These are phyloP conservation scores for Euspilapteryx auroguttella DNA, from an alignment of 2,888 invertebrate genomes.

Conservation along the genomic window DNA sequence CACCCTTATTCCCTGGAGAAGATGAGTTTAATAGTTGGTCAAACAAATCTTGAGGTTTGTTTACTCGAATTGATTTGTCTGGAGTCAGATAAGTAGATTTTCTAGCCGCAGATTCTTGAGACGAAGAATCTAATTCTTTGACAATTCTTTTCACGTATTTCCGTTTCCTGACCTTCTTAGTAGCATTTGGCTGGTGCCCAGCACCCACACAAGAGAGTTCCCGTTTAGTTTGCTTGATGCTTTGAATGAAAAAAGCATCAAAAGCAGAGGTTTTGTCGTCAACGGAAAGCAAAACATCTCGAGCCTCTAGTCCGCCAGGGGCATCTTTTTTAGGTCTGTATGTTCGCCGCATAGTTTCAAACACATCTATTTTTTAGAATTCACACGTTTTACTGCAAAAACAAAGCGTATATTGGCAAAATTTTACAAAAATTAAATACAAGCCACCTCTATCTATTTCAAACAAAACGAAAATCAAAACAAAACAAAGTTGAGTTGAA, in stretches of 20 bases:
- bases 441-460: no score
- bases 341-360: slow-evolving; percentile 26
- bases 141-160: slow-evolving; percentile 39
- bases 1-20: slow-evolving; percentile 8
- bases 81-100: slow-evolving; percentile 33
- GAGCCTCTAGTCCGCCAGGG: slow-evolving; percentile 21
- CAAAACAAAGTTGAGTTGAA: no score
- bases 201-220: slow-evolving; percentile 29
- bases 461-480: no score
- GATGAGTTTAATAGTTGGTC: slow-evolving; percentile 36
- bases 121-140: slow-evolving; percentile 20
- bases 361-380: no score
- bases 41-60: slow-evolving; percentile 35
- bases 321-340: slow-evolving; percentile 39
- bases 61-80: slow-evolving; percentile 42
- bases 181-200: slow-evolving; percentile 18
- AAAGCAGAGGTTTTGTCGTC: slow-evolving; percentile 36
- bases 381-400: no score
- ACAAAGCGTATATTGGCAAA: no score
- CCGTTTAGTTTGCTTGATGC: slow-evolving; percentile 44
- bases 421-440: no score
- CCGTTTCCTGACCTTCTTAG: slow-evolving; percentile 35
- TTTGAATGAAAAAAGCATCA: slow-evolving; percentile 45
- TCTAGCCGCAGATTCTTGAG: slow-evolving; percentile 14
- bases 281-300: slow-evolving; percentile 26